A percentile compares a stretch with the other conserved stretches of the same genome.
phyloP scores from a whole-genome alignment of 2,888 invertebrate genomes.

The Cepaea hortensis region DNA sequence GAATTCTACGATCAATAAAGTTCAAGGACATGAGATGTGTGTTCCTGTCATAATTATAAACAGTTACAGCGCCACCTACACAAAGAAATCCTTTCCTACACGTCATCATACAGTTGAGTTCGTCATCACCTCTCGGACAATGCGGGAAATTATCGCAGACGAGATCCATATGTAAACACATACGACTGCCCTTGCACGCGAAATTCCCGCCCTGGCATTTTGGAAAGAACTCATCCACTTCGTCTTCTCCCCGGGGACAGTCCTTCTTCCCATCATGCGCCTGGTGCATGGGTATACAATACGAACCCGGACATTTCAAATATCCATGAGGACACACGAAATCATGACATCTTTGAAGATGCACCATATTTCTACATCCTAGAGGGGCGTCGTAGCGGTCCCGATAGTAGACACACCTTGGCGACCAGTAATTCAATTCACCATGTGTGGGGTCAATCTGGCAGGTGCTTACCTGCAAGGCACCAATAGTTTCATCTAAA shows the following conservation, averaged over 20 bases:
- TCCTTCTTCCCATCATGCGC: not conserved
- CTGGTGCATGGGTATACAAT: conserved; percentile 25
- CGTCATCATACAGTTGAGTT: conserved; percentile 16
- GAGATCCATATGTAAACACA: conserved; percentile 4
- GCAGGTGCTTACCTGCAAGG: not conserved
- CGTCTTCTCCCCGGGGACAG: conserved; percentile 22
- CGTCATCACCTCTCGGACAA: conserved; percentile 30
- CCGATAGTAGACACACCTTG: conserved; percentile 13
- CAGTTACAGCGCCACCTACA: not conserved
- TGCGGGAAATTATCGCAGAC: conserved; percentile 22
- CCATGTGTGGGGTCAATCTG: not conserved
- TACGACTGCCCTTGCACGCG: not conserved
- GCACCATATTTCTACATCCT: conserved; percentile 15
- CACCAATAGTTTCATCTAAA: conserved; percentile 12
- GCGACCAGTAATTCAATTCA: not conserved
- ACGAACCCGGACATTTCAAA: conserved; percentile 25
- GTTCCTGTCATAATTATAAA: not conserved
- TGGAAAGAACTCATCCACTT: not conserved
- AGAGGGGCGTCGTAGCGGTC: conserved; percentile 5
- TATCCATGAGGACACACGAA: conserved; percentile 22
- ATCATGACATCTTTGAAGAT: not conserved
- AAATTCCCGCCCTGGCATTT: conserved; percentile 1
- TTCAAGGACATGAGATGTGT: not conserved
- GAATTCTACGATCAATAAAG: conserved; percentile 20
- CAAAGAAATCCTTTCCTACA: conserved; percentile 10